phyloP scores from a whole-genome alignment of 1,140 invertebrate genomes.

The Magallana angulata region DNA sequence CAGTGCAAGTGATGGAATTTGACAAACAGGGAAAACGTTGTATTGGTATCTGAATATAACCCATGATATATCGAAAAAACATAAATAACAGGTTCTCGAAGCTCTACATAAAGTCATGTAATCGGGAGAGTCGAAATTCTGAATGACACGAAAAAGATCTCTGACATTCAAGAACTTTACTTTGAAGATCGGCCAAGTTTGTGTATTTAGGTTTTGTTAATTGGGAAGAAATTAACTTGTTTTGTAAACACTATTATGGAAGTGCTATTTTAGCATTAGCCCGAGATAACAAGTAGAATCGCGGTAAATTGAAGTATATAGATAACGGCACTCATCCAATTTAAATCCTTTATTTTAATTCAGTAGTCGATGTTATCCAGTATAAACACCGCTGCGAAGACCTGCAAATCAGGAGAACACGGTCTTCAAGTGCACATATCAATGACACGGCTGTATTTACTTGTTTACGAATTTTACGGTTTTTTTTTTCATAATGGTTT shows the following conservation, averaged over 20 bases:
- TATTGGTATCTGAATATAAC: background rate
- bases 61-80: too few relatives aligned
- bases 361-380: too few relatives aligned
- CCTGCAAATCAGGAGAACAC: background rate
- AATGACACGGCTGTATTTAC: background rate
- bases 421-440: background rate
- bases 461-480: background rate
- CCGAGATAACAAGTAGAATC: background rate
- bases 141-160: too few relatives aligned
- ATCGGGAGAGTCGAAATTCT: too few relatives aligned
- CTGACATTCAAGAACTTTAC: too few relatives aligned
- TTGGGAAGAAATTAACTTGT: slow-evolving; percentile 16
- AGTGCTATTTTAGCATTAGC: background rate
- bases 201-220: background rate
- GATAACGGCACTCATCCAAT: background rate
- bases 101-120: too few relatives aligned
- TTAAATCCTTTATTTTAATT: background rate
- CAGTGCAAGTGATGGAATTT: background rate
- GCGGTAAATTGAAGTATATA: slow-evolving; percentile 14
- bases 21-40: background rate
- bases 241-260: slow-evolving; percentile 28
- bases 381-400: background rate
- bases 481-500: too few relatives aligned
- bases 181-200: background rate
- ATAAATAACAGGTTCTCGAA: too few relatives aligned